Evolutionary conservation across 2,113 vertebrate species (phyloP), one percentile per base, ranked within the genome.

Genomic region (Brachypteracias leptosomus): DNA sequence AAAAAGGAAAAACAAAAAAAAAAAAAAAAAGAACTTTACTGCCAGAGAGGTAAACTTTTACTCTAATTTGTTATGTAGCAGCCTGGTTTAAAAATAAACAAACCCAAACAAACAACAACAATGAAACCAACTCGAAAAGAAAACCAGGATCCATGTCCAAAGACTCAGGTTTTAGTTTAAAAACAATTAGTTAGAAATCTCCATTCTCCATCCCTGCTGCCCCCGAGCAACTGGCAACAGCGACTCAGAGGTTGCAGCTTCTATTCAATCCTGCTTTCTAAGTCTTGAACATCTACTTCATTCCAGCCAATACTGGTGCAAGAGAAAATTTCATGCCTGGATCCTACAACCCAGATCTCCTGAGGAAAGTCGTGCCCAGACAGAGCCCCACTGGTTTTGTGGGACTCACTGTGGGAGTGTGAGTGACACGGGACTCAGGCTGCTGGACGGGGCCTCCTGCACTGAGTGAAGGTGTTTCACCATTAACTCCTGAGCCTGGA

Each of bases 31-130:
- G 36, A 93, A 58, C 46, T 72, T 93, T 26, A 67, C 77, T 68
- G 81, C 85, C 88, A 62, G 58, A 96, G 91, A 94, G 96, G 97
- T 97, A 97, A 98, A 98, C 96, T 86, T 87, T 89, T 80, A 93
- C 90, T 91, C 76, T 75, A 46, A 80, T 89, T 90, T 66, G 67
- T 88, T 77, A 70, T 2, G 40, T 93, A 92, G 93, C 90, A 95
- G 85, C 96, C 88, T 85, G 93, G 88, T 95, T 70, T 26, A 84
- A 86, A 83, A 89, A 91, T 72, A 92, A 47, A 13, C 6, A 13
- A 78, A 59, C 31, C 21, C 8, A 33, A 58, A 71, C 10, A 33
- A 65, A 51, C n/a, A 72, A 35, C 38, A 46, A 42, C 4, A 52
- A n/a, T n/a, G n/a, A 6, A 40, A 59, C 52, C 54, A 57, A 33